phyloP scores from a whole-genome alignment of 2,888 invertebrate species.

The Trachelus stipa region DNA sequence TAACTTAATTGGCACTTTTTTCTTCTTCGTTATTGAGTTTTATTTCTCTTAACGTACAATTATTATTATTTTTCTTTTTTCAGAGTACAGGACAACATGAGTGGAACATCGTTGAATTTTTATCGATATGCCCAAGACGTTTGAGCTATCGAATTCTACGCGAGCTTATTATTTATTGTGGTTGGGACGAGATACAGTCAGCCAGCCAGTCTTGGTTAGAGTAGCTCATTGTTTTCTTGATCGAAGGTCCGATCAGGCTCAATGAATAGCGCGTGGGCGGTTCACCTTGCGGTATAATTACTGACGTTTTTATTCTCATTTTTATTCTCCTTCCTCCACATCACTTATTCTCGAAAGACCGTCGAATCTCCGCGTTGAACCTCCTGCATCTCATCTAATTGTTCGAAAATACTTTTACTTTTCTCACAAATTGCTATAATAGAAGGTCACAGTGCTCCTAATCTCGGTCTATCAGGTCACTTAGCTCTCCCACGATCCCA shows the following conservation, averaged over 20 bases:
- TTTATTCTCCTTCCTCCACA: neutral
- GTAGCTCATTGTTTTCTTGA: neutral
- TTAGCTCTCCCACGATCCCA: neutral
- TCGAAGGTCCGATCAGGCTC: neutral
- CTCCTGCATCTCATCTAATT: neutral
- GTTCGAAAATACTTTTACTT: neutral
- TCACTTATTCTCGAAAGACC: neutral
- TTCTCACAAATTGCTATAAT: neutral
- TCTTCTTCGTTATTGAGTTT: neutral
- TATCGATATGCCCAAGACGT: neutral
- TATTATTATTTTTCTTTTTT: neutral
- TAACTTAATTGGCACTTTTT: neutral
- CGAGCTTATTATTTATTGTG: neutral
- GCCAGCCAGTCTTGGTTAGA: neutral
- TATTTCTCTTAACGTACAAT: neutral
- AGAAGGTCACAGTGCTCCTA: neutral
- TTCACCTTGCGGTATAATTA: conserved; percentile 9
- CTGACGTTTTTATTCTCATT: neutral
- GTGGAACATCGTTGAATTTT: neutral
- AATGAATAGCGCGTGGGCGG: conserved; percentile 5
- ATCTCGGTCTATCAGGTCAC: neutral
- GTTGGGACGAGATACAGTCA: neutral
- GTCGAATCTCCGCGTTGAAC: neutral
- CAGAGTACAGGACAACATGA: neutral
- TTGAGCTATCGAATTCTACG: neutral